A percentile compares a stretch with the other conserved stretches of the same genome.
Conservation (phyloP, 2,113 vertebrate genomes). For the Pangasianodon hypophthalmus region DNA sequence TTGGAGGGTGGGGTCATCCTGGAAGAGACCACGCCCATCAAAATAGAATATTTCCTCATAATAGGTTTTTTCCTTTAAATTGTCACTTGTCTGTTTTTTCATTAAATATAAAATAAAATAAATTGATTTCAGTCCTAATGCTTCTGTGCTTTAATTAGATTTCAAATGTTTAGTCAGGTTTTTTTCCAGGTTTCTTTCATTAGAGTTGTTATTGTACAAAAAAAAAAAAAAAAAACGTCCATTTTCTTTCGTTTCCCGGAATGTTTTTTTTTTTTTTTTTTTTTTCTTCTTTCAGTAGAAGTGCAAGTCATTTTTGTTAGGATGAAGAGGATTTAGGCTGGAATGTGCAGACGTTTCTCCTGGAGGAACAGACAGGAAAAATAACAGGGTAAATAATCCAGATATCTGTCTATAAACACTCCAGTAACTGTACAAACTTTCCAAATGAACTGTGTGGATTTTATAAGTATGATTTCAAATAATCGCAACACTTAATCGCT, state of each 20-base stretch:
- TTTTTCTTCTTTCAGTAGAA: not conserved
- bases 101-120: not conserved
- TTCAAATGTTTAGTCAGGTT: not conserved
- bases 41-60: not conserved
- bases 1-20: not conserved
- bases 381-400: not conserved
- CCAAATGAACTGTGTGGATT: not conserved
- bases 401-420: not conserved
- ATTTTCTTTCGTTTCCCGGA: not conserved
- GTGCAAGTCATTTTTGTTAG: not conserved
- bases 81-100: not conserved
- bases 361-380: constrained; percentile 32
- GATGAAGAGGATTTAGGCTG: constrained; percentile 27
- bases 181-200: not conserved
- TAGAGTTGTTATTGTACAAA: not conserved
- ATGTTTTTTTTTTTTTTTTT: not conserved
- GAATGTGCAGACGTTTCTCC: constrained; percentile 54
- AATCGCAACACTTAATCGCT: not conserved
- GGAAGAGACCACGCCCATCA: not conserved
- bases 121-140: not conserved
- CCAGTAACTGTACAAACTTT: not conserved
- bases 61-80: not conserved
- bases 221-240: not conserved
- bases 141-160: constrained; percentile 15
- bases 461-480: not conserved